These are phyloP conservation scores for Cepaea hortensis DNA, from an alignment of 2,888 invertebrate genomes.

Conservation along the genomic window DNA sequence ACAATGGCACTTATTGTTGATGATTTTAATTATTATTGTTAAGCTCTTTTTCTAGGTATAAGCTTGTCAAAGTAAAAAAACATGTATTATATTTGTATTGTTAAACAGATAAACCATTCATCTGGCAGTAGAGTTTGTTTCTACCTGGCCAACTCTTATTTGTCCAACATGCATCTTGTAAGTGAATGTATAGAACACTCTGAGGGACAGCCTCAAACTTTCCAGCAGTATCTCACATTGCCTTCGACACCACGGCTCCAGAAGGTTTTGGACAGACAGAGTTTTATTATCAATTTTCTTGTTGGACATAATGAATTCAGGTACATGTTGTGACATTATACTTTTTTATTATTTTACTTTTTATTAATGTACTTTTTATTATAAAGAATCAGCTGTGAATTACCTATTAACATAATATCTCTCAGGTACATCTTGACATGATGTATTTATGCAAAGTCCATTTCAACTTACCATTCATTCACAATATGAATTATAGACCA, in stretches of 20 bases:
- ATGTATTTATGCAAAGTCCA: too few relatives aligned
- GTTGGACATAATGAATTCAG: conserved; percentile 37
- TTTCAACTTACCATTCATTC: too few relatives aligned
- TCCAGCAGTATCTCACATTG: not conserved
- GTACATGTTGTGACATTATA: not conserved
- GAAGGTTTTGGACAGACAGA: not conserved
- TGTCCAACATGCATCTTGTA: conserved; percentile 20
- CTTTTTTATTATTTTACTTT: not conserved
- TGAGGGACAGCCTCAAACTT: not conserved
- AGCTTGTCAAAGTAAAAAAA: too few relatives aligned
- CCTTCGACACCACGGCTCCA: not conserved
- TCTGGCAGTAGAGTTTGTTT: not conserved
- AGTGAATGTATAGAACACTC: not conserved
- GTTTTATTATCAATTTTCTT: conserved; percentile 24
- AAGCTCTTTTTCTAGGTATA: too few relatives aligned
- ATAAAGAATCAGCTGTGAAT: too few relatives aligned
- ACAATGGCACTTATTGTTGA: too few relatives aligned
- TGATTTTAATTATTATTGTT: too few relatives aligned
- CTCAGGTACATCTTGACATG: too few relatives aligned
- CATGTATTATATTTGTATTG: not conserved
- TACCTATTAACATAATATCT: too few relatives aligned
- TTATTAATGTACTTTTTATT: not conserved
- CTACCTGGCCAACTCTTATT: conserved; percentile 6
- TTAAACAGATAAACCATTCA: not conserved
- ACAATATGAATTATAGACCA: too few relatives aligned